Evolutionary conservation across 2,888 invertebrate genomes (phyloP).

Genomic region (Eupithecia vulgata): DNA sequence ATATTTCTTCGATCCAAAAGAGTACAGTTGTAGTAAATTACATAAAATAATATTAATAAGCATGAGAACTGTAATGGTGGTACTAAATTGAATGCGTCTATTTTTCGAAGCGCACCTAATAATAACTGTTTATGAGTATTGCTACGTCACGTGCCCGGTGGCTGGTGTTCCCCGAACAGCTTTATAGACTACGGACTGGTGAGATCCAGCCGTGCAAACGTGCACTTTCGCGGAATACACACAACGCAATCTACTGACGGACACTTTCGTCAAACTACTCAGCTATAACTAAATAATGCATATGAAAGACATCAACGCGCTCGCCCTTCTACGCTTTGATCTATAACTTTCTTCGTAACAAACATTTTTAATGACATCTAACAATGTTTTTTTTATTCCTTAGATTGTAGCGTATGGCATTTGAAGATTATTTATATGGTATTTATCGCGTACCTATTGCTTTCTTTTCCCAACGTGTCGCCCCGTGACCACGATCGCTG

Average conservation of each 20-base stretch:
- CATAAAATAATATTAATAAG: background rate
- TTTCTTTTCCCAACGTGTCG: too few relatives aligned
- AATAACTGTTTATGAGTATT: conserved; percentile 41
- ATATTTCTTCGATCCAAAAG: background rate
- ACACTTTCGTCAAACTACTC: conserved; percentile 32
- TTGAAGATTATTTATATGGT: too few relatives aligned
- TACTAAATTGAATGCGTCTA: background rate
- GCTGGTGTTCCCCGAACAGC: conserved; percentile 71
- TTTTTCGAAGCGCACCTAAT: conserved; percentile 29
- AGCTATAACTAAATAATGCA: conserved; percentile 21
- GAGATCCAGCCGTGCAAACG: conserved; percentile 73
- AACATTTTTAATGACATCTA: background rate
- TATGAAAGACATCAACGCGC: conserved; percentile 42
- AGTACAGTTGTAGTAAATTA: background rate
- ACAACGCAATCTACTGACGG: conserved; percentile 26
- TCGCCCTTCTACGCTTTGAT: conserved; percentile 29
- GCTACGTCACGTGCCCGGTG: conserved; percentile 55
- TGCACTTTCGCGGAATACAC: conserved; percentile 61
- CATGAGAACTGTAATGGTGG: background rate
- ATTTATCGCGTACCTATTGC: too few relatives aligned
- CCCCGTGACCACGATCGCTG: too few relatives aligned
- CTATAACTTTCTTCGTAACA: conserved; percentile 16
- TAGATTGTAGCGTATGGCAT: background rate
- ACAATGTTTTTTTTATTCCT: background rate
- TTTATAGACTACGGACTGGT: conserved; percentile 79